Percentiles rank a stretch among this genome's conserved stretches.
Conservation (phyloP, 2,888 invertebrate species). For the Neoascia interrupta region DNA sequence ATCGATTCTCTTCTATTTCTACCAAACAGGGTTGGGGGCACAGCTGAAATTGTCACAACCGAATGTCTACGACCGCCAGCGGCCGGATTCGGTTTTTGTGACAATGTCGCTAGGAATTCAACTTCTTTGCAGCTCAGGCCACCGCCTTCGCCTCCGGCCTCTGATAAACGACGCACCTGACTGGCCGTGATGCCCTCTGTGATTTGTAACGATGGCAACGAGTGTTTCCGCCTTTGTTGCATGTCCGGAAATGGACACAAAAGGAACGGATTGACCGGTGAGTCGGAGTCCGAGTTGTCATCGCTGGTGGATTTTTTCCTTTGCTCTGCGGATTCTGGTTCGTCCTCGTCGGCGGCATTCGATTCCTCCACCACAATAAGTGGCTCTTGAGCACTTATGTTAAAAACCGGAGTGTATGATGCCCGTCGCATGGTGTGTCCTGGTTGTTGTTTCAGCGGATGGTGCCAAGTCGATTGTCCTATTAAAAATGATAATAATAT, state of each 20-base stretch:
- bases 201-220: slow-evolving; percentile 90
- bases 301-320: slow-evolving; percentile 80
- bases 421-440: slow-evolving; percentile 83
- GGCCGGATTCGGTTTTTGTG: slow-evolving; percentile 83
- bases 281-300: slow-evolving; percentile 84
- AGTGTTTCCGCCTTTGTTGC: slow-evolving; percentile 88
- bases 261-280: slow-evolving; percentile 89
- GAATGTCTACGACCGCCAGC: slow-evolving; percentile 90
- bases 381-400: slow-evolving; percentile 85
- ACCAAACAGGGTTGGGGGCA: slow-evolving; percentile 89
- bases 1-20: slow-evolving; percentile 90
- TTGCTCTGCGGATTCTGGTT: slow-evolving; percentile 81
- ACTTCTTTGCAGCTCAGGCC: slow-evolving; percentile 89
- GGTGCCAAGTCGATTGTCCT: slow-evolving; percentile 53
- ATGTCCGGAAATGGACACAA: slow-evolving; percentile 89
- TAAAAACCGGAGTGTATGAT: slow-evolving; percentile 83
- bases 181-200: slow-evolving; percentile 92
- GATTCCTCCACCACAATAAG: slow-evolving; percentile 91
- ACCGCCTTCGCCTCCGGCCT: slow-evolving; percentile 87
- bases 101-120: slow-evolving; percentile 91
- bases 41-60: slow-evolving; percentile 91
- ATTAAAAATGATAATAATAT: background rate
- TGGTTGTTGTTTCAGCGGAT: slow-evolving; percentile 12
- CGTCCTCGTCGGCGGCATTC: slow-evolving; percentile 84
- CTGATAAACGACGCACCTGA: slow-evolving; percentile 90